Evolutionary conservation across 2,797 vertebrate genomes (phyloP).

Genomic region (Antrozous pallidus): DNA sequence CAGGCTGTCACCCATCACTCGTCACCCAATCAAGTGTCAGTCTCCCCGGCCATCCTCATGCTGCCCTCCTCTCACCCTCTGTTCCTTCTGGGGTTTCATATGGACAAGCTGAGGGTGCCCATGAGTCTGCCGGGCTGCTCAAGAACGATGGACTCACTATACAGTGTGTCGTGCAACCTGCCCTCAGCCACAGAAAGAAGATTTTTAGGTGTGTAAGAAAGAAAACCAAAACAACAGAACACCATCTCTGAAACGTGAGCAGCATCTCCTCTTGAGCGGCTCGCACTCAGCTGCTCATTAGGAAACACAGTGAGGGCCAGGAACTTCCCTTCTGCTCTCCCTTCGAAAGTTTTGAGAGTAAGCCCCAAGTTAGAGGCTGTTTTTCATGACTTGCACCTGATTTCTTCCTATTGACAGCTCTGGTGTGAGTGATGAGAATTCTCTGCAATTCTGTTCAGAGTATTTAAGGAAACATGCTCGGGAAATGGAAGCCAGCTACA

Average conservation of each 20-base stretch:
- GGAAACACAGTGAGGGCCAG: not conserved
- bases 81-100: not conserved
- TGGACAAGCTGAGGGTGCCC: not conserved
- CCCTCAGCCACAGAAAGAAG: not conserved
- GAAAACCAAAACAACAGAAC: too few relatives aligned
- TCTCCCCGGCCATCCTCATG: not conserved
- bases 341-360: not conserved
- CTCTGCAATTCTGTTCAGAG: conserved; percentile 51
- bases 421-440: conserved; percentile 36
- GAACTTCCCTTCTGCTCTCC: not conserved
- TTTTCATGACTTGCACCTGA: not conserved
- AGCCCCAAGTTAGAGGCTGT: not conserved
- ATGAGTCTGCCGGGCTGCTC: not conserved
- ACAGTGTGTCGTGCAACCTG: not conserved
- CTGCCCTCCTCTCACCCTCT: not conserved
- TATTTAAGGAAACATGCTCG: conserved; percentile 59
- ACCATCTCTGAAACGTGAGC: too few relatives aligned
- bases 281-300: not conserved
- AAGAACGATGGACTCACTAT: not conserved
- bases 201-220: not conserved
- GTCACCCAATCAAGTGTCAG: not conserved
- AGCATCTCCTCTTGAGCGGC: not conserved
- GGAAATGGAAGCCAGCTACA: conserved; percentile 54
- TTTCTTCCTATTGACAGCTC: conserved; percentile 37
- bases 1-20: rapidly evolving